A percentile compares a stretch with the other conserved stretches of the same genome.
Conservation (phyloP, 2,888 invertebrate genomes). For the Phyto melanocephala region DNA sequence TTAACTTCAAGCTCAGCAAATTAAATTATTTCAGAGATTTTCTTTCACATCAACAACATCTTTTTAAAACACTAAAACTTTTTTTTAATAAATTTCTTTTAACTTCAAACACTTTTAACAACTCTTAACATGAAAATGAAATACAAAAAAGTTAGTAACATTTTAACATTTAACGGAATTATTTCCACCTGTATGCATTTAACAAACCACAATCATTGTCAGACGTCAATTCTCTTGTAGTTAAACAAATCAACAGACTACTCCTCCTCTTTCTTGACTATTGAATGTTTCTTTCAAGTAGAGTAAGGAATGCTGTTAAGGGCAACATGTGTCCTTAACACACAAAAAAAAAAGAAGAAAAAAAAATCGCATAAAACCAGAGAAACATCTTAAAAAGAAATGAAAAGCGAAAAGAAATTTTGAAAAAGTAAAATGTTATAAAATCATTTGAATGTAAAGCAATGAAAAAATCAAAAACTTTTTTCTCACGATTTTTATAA, state of each 20-base stretch:
- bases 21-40: too few relatives aligned
- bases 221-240: neutral
- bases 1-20: too few relatives aligned
- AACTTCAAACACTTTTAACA: neutral
- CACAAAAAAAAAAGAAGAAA: neutral
- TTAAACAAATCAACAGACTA: neutral
- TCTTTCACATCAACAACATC: too few relatives aligned
- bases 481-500: neutral
- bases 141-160: neutral
- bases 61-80: too few relatives aligned
- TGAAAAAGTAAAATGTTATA: neutral
- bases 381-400: neutral
- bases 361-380: neutral
- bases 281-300: too few relatives aligned
- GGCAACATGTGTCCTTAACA: neutral
- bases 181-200: slow-evolving; percentile 19
- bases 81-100: neutral
- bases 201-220: slow-evolving; percentile 15
- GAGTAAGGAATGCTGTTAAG: neutral
- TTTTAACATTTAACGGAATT: slow-evolving; percentile 12
- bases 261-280: too few relatives aligned
- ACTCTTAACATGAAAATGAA: neutral
- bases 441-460: slow-evolving; percentile 30
- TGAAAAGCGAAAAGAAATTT: neutral
- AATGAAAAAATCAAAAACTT: neutral